Conservation (phyloP, 2,888 invertebrate species). For the Malthinus flaveolus region DNA sequence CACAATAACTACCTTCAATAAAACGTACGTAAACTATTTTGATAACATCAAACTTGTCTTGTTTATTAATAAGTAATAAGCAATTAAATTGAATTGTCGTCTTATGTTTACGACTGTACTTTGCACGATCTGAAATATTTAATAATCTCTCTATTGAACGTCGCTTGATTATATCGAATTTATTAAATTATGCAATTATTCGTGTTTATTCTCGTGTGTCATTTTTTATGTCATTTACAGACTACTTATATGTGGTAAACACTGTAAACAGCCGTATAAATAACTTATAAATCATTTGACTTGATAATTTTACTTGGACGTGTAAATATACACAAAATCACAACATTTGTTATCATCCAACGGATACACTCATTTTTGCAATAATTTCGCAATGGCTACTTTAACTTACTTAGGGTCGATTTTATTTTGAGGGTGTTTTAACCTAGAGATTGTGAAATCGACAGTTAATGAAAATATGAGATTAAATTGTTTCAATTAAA, state of each 20-base stretch:
- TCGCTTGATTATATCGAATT: conserved; percentile 6
- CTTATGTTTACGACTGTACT: not conserved
- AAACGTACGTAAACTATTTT: too few species aligned
- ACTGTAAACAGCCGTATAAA: conserved; percentile 3
- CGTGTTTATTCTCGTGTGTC: conserved; percentile 4
- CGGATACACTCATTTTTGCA: not conserved
- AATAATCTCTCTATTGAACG: conserved; percentile 7
- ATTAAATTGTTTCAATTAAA: too few species aligned
- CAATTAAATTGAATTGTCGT: too few species aligned
- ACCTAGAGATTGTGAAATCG: too few species aligned
- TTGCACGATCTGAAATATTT: conserved; percentile 8
- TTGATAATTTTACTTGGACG: not conserved
- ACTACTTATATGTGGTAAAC: not conserved
- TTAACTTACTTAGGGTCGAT: too few species aligned
- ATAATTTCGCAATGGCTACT: not conserved
- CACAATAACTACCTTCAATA: too few species aligned
- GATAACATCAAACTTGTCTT: too few species aligned
- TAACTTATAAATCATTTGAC: not conserved
- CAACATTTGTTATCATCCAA: conserved; percentile 7
- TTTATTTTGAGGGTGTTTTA: too few species aligned
- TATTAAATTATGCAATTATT: conserved; percentile 15
- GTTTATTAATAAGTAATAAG: too few species aligned
- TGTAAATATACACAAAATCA: conserved; percentile 5
- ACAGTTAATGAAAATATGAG: too few species aligned
- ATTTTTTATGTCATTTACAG: conserved; percentile 6